Conservation (phyloP, 2,113 vertebrate genomes). For the Ameiurus melas region DNA sequence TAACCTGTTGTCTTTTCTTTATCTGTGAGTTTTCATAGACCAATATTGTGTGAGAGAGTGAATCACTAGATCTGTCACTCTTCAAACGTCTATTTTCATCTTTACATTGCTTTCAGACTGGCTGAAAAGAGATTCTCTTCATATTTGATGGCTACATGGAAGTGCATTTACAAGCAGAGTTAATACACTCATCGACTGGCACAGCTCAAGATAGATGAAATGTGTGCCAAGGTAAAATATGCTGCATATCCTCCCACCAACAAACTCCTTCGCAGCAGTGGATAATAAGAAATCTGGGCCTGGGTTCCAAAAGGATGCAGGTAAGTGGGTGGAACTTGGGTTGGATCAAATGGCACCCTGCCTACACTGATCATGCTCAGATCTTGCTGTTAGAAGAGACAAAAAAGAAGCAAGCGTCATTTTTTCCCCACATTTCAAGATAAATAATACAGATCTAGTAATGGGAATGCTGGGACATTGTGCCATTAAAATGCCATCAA, state of each 20-base stretch:
- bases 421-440: background rate
- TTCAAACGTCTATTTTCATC: conserved; percentile 22
- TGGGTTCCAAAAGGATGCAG: conserved; percentile 26
- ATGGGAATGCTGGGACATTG: background rate
- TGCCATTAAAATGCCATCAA: conserved; percentile 27
- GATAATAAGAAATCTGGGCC: conserved; percentile 28
- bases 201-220: conserved; percentile 22
- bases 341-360: conserved; percentile 17
- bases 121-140: conserved; percentile 21
- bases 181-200: conserved; percentile 6
- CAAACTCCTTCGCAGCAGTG: conserved; percentile 22
- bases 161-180: conserved; percentile 25
- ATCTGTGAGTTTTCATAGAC: background rate
- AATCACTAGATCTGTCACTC: conserved; percentile 7
- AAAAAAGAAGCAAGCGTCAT: background rate
- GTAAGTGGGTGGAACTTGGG: conserved; percentile 34
- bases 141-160: conserved; percentile 10
- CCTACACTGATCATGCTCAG: conserved; percentile 19
- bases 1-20: conserved; percentile 20
- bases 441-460: background rate
- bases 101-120: conserved; percentile 5
- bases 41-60: conserved; percentile 11
- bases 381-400: conserved; percentile 7
- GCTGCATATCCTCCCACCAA: conserved; percentile 30
- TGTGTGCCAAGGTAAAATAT: conserved; percentile 35